These are phyloP conservation scores for Rhea americana DNA, from an alignment of 2,113 vertebrate species.

Conservation along the genomic window DNA sequence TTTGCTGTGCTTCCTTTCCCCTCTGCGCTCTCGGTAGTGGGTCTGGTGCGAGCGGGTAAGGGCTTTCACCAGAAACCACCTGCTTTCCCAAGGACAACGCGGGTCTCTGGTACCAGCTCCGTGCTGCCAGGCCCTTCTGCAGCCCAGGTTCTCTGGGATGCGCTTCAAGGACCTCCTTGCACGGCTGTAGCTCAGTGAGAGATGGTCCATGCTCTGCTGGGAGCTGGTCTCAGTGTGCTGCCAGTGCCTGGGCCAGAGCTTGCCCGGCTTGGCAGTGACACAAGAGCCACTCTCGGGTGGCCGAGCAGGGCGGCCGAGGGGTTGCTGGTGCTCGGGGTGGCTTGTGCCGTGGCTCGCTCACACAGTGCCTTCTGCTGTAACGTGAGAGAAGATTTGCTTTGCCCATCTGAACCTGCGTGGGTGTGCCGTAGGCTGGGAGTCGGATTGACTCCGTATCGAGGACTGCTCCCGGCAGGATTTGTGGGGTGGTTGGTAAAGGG, in stretches of 20 bases:
- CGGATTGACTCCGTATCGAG: rapidly evolving
- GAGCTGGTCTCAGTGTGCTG: background rate
- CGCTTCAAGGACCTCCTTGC: too few relatives aligned
- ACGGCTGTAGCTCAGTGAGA: background rate
- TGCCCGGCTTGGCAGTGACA: rapidly evolving
- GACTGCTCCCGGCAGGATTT: background rate
- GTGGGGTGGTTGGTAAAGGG: rapidly evolving
- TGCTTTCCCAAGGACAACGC: background rate
- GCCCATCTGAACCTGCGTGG: background rate
- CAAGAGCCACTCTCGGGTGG: background rate
- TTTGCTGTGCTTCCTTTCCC: background rate
- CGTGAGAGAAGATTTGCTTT: background rate
- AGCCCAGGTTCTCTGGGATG: background rate
- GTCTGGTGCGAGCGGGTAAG: rapidly evolving
- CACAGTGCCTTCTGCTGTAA: background rate
- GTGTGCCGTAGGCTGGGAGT: background rate
- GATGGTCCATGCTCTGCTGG: background rate
- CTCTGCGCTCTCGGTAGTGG: background rate
- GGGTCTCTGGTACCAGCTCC: background rate
- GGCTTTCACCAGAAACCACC: background rate
- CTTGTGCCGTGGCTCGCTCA: background rate
- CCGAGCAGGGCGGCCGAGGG: too few relatives aligned
- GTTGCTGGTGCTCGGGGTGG: too few relatives aligned
- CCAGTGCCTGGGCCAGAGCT: rapidly evolving
- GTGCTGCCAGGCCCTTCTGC: background rate